Evolutionary conservation across 2,113 vertebrate genomes (phyloP).

Genomic region (Empidonax traillii): DNA sequence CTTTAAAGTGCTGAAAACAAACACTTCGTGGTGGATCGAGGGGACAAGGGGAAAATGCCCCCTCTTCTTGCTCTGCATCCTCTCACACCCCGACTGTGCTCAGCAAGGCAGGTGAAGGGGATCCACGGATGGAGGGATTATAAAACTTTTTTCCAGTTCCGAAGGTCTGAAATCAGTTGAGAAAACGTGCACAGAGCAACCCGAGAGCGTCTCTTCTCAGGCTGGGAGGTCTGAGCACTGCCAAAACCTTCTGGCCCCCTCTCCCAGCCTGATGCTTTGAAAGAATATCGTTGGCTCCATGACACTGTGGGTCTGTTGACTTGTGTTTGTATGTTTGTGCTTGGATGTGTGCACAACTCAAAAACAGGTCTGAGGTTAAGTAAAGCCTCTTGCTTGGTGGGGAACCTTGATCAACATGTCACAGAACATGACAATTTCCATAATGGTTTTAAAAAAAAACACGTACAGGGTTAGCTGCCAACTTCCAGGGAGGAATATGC

Average conservation of each 20-base stretch:
- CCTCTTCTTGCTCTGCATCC: background rate
- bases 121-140: background rate
- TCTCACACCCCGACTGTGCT: background rate
- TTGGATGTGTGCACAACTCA: constrained; percentile 25
- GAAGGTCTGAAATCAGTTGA: background rate
- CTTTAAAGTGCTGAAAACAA: background rate
- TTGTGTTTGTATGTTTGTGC: constrained; percentile 3
- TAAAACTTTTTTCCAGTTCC: background rate
- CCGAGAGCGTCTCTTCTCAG: background rate
- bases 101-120: background rate
- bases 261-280: constrained; percentile 2
- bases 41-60: background rate
- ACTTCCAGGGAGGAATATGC: background rate
- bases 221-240: constrained; percentile 59
- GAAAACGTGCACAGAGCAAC: background rate
- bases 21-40: background rate
- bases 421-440: constrained; percentile 39
- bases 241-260: constrained; percentile 35
- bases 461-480: background rate
- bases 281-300: constrained; percentile 10
- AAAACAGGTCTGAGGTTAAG: constrained; percentile 53
- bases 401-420: constrained; percentile 33
- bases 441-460: constrained; percentile 43
- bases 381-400: constrained; percentile 14
- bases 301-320: constrained; percentile 37